Percentiles rank a stretch among this genome's conserved stretches.
These are phyloP conservation scores for Psephotus haematonotus DNA, from an alignment of 2,113 vertebrate genomes.

Conservation along the genomic window DNA sequence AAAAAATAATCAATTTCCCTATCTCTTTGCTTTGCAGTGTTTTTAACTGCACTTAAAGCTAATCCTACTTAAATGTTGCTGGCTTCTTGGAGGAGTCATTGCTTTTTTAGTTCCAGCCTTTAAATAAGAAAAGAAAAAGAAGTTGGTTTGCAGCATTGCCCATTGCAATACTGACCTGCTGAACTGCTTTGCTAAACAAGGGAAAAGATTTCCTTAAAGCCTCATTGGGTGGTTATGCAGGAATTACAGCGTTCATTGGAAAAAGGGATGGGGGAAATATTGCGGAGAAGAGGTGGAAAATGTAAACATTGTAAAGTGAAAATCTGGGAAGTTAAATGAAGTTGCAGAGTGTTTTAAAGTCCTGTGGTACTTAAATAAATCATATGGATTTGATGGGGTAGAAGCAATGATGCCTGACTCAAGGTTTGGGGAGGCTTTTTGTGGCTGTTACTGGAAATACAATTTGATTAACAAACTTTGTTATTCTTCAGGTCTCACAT, in stretches of 20 bases:
- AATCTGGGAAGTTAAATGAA: background rate
- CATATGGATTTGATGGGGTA: background rate
- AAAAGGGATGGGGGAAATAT: background rate
- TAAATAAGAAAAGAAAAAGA: background rate
- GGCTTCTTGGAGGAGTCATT: background rate
- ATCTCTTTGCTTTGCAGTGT: background rate
- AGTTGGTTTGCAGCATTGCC: background rate
- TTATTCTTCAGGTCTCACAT: background rate
- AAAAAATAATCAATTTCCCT: background rate
- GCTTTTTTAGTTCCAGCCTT: background rate
- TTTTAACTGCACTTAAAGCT: background rate
- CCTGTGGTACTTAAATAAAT: background rate
- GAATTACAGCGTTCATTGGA: background rate
- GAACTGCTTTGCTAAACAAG: conserved; percentile 8
- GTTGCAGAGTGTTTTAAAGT: background rate
- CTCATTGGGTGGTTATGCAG: background rate
- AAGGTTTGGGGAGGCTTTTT: background rate
- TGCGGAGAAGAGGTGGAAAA: background rate
- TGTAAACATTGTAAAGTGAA: background rate
- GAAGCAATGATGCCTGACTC: background rate
- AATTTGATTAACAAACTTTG: background rate
- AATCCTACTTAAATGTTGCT: background rate
- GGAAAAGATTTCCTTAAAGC: background rate
- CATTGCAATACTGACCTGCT: background rate
- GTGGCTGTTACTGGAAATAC: background rate